phyloP scores from a whole-genome alignment of 1,140 invertebrate genomes.

The Drosophila lini region DNA sequence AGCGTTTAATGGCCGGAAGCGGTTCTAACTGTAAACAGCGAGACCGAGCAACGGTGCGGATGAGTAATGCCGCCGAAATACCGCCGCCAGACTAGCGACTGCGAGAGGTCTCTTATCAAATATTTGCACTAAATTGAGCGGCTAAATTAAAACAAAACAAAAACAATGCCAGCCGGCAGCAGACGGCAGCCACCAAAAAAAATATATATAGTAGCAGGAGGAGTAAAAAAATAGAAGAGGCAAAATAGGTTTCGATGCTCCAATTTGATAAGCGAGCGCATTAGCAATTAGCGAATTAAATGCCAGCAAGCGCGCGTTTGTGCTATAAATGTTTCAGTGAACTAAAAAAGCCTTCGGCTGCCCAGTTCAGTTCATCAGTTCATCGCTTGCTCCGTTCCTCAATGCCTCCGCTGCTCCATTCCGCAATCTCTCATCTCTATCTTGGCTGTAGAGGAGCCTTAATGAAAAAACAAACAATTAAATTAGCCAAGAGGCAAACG shows the following conservation, averaged over 20 bases:
- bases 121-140: constrained; percentile 78
- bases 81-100: constrained; percentile 26
- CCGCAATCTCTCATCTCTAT: constrained; percentile 31
- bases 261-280: constrained; percentile 80
- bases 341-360: constrained; percentile 64
- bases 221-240: constrained; percentile 34
- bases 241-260: constrained; percentile 69
- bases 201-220: constrained; percentile 8
- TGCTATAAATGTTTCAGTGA: constrained; percentile 80
- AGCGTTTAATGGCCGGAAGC: constrained; percentile 62
- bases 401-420: constrained; percentile 16
- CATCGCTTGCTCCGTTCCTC: constrained; percentile 6
- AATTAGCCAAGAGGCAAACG: constrained; percentile 76
- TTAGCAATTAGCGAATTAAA: constrained; percentile 81
- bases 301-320: constrained; percentile 49
- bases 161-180: constrained; percentile 33
- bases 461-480: constrained; percentile 81
- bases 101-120: constrained; percentile 68
- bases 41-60: constrained; percentile 46
- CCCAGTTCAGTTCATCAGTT: constrained; percentile 17
- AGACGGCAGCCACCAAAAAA: constrained; percentile 43
- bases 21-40: constrained; percentile 47
- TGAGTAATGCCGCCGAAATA: constrained; percentile 68
- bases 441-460: constrained; percentile 33
- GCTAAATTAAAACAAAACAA: constrained; percentile 73